Percentiles rank a stretch among this genome's conserved stretches.
Evolutionary conservation across 2,797 vertebrate species (phyloP).

Genomic region (Pachyuromys duprasi): DNA sequence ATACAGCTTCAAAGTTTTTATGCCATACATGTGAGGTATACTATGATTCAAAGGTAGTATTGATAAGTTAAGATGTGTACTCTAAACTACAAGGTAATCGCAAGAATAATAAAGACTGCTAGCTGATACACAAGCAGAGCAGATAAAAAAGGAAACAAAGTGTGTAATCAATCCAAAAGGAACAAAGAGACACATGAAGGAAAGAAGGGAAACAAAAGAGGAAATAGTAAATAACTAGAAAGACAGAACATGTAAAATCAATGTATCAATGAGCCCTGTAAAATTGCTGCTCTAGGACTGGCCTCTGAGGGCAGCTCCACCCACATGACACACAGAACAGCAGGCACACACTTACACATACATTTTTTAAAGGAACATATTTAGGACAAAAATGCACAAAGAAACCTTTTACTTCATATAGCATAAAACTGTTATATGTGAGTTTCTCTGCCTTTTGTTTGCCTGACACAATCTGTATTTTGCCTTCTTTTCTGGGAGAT

Average conservation of each 20-base stretch:
- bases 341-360: neutral
- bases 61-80: neutral
- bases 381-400: neutral
- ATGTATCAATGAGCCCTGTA: neutral
- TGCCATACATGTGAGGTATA: neutral
- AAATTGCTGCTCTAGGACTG: neutral
- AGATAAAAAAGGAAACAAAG: neutral
- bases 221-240: neutral
- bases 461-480: neutral
- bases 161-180: neutral
- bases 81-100: constrained; percentile 27
- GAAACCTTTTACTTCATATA: neutral
- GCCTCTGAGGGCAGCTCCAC: no score
- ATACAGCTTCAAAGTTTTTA: neutral
- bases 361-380: neutral
- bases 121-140: neutral
- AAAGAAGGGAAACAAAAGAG: neutral
- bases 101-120: neutral
- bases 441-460: neutral
- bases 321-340: neutral
- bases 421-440: neutral
- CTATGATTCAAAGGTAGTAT: neutral
- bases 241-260: neutral
- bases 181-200: neutral
- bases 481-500: neutral